Conservation (phyloP, 2,113 vertebrate genomes). For the Charina bottae region DNA sequence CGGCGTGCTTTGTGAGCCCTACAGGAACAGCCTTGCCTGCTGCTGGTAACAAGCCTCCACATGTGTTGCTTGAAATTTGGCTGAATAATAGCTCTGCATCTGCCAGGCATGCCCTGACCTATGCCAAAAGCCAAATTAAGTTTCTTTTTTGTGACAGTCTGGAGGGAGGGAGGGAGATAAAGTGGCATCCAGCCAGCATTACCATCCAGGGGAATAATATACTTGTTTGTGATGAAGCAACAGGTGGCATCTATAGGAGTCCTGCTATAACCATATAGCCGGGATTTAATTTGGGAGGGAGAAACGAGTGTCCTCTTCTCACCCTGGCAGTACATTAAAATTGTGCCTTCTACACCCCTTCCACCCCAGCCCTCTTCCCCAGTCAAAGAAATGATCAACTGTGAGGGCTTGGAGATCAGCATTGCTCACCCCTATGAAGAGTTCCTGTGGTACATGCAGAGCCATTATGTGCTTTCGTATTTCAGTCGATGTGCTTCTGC, state of each 20-base stretch:
- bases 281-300: conserved; percentile 8
- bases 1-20: not conserved
- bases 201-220: not conserved
- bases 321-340: not conserved
- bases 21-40: not conserved
- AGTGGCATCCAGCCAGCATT: conserved; percentile 4
- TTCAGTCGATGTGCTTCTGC: not conserved
- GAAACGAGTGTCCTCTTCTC: conserved; percentile 8
- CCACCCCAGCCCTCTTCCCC: not conserved
- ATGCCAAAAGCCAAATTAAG: conserved; percentile 5
- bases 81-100: conserved; percentile 8
- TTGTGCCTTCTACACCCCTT: not conserved
- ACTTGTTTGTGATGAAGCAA: conserved; percentile 19
- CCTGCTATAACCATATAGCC: conserved; percentile 4
- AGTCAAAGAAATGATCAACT: not conserved
- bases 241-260: conserved; percentile 23
- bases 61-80: conserved; percentile 8
- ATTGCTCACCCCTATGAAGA: not conserved
- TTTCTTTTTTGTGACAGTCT: conserved; percentile 2
- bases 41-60: not conserved
- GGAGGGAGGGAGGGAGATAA: not conserved
- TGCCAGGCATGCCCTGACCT: not conserved
- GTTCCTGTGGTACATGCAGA: not conserved
- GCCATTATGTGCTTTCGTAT: not conserved
- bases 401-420: not conserved